Percentiles rank a stretch among this genome's conserved stretches.
Evolutionary conservation across 2,113 vertebrate genomes (phyloP).

Genomic region (Rhinichthys klamathensis): DNA sequence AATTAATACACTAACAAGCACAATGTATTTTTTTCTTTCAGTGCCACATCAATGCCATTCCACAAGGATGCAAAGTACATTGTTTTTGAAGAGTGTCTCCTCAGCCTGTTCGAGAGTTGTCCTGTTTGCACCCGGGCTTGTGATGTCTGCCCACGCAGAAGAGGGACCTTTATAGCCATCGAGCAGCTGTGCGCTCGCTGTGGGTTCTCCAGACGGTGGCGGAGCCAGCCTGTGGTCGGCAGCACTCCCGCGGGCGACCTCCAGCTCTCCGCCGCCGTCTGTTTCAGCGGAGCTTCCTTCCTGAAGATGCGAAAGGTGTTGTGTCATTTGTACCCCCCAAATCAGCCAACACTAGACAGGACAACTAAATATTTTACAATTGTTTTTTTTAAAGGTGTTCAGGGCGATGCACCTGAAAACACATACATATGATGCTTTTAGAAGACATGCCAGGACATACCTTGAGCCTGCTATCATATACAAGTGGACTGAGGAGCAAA

Average conservation of each 20-base stretch:
- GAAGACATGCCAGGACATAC: not conserved
- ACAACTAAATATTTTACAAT: not conserved
- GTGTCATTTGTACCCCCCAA: not conserved
- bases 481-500: not conserved
- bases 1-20: not conserved
- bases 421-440: not conserved
- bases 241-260: constrained; percentile 7
- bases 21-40: not conserved
- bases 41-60: not conserved
- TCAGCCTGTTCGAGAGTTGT: constrained; percentile 29
- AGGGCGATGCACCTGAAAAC: not conserved
- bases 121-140: constrained; percentile 22
- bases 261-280: not conserved
- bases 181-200: constrained; percentile 15
- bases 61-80: constrained; percentile 3
- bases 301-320: not conserved
- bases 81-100: constrained; percentile 24
- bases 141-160: not conserved
- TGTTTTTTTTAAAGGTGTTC: not conserved
- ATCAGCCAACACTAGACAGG: not conserved
- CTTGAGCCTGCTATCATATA: not conserved
- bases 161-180: constrained; percentile 9
- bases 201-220: constrained; percentile 2
- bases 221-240: constrained; percentile 4
- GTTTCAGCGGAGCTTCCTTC: not conserved